These are phyloP conservation scores for Amaurobius ferox DNA, from an alignment of 2,888 invertebrate genomes.

Conservation along the genomic window DNA sequence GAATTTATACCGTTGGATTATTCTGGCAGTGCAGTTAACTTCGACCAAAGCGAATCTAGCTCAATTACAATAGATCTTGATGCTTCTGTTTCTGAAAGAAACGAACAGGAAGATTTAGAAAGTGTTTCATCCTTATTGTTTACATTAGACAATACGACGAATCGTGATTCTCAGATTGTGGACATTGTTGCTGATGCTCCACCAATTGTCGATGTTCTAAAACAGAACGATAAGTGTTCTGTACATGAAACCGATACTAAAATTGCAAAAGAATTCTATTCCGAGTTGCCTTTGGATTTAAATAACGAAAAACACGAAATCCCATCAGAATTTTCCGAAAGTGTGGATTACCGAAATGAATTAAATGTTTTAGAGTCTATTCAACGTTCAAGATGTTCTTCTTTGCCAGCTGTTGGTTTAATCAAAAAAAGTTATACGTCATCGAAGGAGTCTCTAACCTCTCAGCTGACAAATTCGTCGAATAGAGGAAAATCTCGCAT, in stretches of 20 bases:
- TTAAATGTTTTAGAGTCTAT: background rate
- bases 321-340: background rate
- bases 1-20: too few species aligned
- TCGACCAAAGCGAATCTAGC: background rate
- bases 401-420: conserved; percentile 31
- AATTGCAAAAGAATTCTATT: background rate
- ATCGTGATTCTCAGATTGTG: background rate
- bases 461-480: background rate
- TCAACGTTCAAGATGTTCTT: conserved; percentile 30
- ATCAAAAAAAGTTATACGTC: background rate
- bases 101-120: background rate
- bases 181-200: background rate
- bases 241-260: background rate
- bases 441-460: background rate
- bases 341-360: background rate
- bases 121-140: background rate
- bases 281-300: too few species aligned
- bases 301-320: too few species aligned
- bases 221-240: too few species aligned
- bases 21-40: too few species aligned
- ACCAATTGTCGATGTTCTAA: too few species aligned
- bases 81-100: background rate
- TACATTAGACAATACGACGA: background rate
- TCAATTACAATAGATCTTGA: background rate
- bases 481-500: conserved; percentile 41